phyloP scores from a whole-genome alignment of 1,140 invertebrate genomes.

The Drosophila pachea region DNA sequence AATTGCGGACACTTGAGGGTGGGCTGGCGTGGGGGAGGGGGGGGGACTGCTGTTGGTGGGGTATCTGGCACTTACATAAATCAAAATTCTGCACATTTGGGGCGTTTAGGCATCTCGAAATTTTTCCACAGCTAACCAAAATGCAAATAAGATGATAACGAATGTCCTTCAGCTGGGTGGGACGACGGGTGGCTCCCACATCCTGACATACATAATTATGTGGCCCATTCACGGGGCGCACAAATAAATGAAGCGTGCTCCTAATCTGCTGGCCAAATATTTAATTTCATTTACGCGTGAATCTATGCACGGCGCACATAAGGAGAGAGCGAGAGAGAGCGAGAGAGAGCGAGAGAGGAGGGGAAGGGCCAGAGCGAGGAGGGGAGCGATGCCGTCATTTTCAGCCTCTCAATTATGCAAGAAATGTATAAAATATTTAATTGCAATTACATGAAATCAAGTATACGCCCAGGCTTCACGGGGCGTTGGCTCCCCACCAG shows the following conservation, averaged over 20 bases:
- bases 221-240: constrained; percentile 13
- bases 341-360: too few species aligned
- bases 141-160: constrained; percentile 44
- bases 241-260: constrained; percentile 20
- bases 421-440: too few species aligned
- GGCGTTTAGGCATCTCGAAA: constrained; percentile 39
- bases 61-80: constrained; percentile 34
- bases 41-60: constrained; percentile 1
- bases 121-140: constrained; percentile 27
- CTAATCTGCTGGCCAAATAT: constrained; percentile 4
- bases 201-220: constrained; percentile 19
- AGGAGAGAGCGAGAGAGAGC: too few species aligned
- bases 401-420: too few species aligned
- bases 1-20: constrained; percentile 37
- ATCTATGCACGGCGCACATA: not conserved
- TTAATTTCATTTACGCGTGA: constrained; percentile 3
- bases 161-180: constrained; percentile 23
- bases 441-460: too few species aligned
- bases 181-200: not conserved
- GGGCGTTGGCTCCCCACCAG: too few species aligned
- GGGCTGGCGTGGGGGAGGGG: not conserved
- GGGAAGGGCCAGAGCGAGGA: too few species aligned
- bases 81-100: constrained; percentile 48
- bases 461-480: too few species aligned
- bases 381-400: too few species aligned